Evolutionary conservation across 2,888 invertebrate genomes (phyloP).

Genomic region (Beris morrisii): DNA sequence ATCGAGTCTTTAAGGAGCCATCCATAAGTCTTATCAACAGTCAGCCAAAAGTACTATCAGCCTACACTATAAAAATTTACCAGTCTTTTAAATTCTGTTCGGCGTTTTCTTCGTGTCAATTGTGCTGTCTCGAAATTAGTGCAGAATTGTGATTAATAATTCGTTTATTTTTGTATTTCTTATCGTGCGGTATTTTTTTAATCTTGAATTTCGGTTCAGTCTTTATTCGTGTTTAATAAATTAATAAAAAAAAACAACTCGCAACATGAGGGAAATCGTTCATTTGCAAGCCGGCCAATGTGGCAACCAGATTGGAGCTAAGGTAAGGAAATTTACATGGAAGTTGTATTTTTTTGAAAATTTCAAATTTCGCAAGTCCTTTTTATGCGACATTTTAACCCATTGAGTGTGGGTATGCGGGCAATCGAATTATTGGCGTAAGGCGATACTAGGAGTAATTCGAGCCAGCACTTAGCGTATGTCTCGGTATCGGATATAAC

Average conservation of each 20-base stretch:
- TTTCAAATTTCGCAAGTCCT: too few relatives aligned
- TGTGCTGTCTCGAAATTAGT: neutral
- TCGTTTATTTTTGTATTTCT: too few relatives aligned
- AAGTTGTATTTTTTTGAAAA: neutral
- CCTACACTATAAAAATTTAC: neutral
- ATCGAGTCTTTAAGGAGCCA: neutral
- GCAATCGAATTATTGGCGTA: too few relatives aligned
- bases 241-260: neutral
- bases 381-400: too few relatives aligned
- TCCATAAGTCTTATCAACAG: slow-evolving; percentile 14
- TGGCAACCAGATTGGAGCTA: slow-evolving; percentile 80
- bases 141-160: neutral
- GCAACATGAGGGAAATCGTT: slow-evolving; percentile 80
- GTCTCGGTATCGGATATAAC: too few relatives aligned
- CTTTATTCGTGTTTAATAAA: neutral
- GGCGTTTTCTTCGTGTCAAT: too few relatives aligned
- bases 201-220: neutral
- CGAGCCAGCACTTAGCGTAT: too few relatives aligned
- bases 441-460: too few relatives aligned
- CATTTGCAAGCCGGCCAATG: slow-evolving; percentile 82
- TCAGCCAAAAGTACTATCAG: slow-evolving; percentile 23
- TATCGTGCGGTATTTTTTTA: neutral
- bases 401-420: too few relatives aligned
- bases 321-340: slow-evolving; percentile 49
- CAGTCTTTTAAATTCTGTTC: too few relatives aligned